Percentiles rank a stretch among this genome's conserved stretches.
These are phyloP conservation scores for Ostrea edulis DNA, from an alignment of 1,140 invertebrate genomes.

Conservation along the genomic window DNA sequence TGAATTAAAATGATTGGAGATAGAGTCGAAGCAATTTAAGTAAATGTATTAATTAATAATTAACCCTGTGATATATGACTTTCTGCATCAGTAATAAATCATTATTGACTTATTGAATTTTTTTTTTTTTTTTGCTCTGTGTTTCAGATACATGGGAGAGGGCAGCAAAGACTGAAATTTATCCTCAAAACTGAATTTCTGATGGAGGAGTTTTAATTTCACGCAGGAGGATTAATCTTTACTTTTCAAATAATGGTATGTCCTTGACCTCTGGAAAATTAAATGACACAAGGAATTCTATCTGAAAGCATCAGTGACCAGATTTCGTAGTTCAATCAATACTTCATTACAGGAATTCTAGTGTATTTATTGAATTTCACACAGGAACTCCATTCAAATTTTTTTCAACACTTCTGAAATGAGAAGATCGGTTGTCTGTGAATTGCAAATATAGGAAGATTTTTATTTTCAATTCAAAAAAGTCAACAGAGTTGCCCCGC, in stretches of 20 bases:
- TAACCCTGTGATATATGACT: neutral
- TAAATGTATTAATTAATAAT: constrained; percentile 23
- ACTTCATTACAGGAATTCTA: neutral
- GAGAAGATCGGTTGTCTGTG: neutral
- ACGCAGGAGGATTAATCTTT: neutral
- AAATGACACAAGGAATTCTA: neutral
- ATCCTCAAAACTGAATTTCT: neutral
- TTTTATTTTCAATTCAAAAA: constrained; percentile 1
- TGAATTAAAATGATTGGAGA: neutral
- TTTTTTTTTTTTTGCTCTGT: constrained; percentile 14
- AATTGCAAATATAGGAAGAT: neutral
- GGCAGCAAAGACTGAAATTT: neutral
- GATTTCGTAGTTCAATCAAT: constrained; percentile 6
- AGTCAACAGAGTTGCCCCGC: neutral
- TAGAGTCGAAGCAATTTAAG: neutral
- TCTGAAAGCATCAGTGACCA: constrained; percentile 6
- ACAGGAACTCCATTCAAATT: neutral
- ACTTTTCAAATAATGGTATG: neutral
- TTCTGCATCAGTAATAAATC: neutral
- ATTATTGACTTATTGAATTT: neutral
- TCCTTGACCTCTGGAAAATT: neutral
- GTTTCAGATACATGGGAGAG: neutral
- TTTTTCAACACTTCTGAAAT: neutral
- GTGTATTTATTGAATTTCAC: constrained; percentile 26
- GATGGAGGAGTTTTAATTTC: neutral